Evolutionary conservation across 2,113 vertebrate species (phyloP).

Genomic region (Pteropus alecto): DNA sequence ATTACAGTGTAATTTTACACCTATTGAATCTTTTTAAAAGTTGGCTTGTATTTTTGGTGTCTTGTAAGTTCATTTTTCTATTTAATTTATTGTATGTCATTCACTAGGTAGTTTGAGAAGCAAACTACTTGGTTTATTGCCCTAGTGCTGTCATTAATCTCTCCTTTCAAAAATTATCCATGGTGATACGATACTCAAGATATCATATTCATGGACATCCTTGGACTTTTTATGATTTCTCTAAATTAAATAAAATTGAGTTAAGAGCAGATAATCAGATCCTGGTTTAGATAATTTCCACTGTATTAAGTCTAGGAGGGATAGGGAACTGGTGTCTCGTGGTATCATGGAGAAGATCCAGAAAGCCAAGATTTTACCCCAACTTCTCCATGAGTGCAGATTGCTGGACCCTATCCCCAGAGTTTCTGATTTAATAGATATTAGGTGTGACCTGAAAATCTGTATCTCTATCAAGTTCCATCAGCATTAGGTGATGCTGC

Average conservation of each 20-base stretch:
- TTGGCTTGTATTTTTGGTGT: neutral
- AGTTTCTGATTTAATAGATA: neutral
- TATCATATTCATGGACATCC: neutral
- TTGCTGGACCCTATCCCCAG: neutral
- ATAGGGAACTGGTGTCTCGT: neutral
- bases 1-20: neutral
- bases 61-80: neutral
- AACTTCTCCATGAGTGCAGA: neutral
- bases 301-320: neutral
- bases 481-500: neutral
- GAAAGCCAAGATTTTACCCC: neutral
- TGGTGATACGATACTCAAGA: neutral
- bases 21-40: neutral
- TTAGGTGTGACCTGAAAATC: neutral
- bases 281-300: neutral
- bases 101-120: neutral
- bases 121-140: neutral
- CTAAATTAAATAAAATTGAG: neutral
- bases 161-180: neutral
- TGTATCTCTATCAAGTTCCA: neutral
- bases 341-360: neutral
- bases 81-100: conserved; percentile 7
- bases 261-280: neutral
- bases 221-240: neutral
- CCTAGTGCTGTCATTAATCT: neutral